Percentiles rank a stretch among this genome's conserved stretches.
phyloP scores from a whole-genome alignment of 1,140 invertebrate species.

The Gonioctena quinquepunctata region DNA sequence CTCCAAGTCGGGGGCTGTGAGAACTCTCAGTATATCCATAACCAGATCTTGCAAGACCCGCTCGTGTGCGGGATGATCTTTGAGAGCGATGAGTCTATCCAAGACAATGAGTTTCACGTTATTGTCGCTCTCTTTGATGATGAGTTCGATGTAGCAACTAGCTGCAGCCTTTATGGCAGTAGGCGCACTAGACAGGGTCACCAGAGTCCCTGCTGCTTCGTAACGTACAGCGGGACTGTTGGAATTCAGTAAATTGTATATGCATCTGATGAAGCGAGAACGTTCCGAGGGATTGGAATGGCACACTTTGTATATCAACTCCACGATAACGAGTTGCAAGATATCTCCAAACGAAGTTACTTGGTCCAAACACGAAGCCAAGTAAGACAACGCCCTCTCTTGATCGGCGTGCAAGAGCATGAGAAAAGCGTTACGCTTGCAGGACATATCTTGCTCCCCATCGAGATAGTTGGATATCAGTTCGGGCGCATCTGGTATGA shows the following conservation, averaged over 20 bases:
- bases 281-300: slow-evolving; percentile 96
- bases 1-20: slow-evolving; percentile 89
- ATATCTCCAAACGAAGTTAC: slow-evolving; percentile 97
- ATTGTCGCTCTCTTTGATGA: slow-evolving; percentile 99
- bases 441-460: slow-evolving; percentile 97
- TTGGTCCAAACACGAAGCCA: slow-evolving; percentile 92
- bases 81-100: slow-evolving; percentile 89
- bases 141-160: slow-evolving; percentile 96
- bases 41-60: slow-evolving; percentile 95
- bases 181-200: slow-evolving; percentile 95
- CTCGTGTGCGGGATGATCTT: slow-evolving; percentile 85
- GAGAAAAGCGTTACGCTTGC: slow-evolving; percentile 97
- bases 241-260: slow-evolving; percentile 97
- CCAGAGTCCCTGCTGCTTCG: slow-evolving; percentile 98
- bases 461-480: slow-evolving; percentile 94
- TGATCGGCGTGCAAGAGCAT: slow-evolving; percentile 98
- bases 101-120: slow-evolving; percentile 99
- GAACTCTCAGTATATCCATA: slow-evolving; percentile 96
- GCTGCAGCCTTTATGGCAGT: slow-evolving; percentile 98
- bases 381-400: slow-evolving; percentile 88
- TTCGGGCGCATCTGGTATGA: slow-evolving; percentile 98
- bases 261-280: slow-evolving; percentile 95
- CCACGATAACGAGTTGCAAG: slow-evolving; percentile 97
- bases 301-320: slow-evolving; percentile 99
- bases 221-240: slow-evolving; percentile 93